Percentiles rank a stretch among this genome's conserved stretches.
phyloP scores from a whole-genome alignment of 2,888 invertebrate species.

The Falcaria lacertinaria region DNA sequence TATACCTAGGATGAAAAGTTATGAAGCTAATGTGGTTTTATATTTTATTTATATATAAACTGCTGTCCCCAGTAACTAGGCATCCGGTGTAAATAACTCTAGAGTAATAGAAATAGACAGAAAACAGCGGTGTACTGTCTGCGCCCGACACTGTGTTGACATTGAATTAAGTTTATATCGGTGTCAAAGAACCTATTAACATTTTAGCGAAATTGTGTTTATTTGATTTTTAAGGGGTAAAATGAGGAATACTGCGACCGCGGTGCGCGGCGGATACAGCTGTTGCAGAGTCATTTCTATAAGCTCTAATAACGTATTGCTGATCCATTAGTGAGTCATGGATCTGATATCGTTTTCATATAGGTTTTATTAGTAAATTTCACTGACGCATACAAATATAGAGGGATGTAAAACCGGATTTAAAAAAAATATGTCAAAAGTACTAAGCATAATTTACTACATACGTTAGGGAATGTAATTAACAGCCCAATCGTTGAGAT shows the following conservation, averaged over 20 bases:
- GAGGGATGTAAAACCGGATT: no score
- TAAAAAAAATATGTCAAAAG: no score
- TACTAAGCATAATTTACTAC: no score
- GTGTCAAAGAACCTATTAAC: conserved; percentile 70
- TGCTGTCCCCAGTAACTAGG: background rate
- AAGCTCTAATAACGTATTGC: no score
- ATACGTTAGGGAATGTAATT: no score
- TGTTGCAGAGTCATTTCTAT: no score
- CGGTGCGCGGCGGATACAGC: background rate
- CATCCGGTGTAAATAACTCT: background rate
- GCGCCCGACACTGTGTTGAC: conserved; percentile 36
- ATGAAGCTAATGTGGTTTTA: background rate
- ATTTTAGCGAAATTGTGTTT: conserved; percentile 34
- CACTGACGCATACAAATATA: no score
- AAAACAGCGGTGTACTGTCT: conserved; percentile 16
- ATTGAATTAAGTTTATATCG: conserved; percentile 53
- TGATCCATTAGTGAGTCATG: no score
- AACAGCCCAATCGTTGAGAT: no score
- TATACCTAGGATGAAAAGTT: background rate
- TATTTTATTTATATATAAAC: background rate
- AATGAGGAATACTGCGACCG: no score
- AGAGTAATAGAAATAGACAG: background rate
- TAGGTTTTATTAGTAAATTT: no score
- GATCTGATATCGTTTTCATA: no score
- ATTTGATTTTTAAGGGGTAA: conserved; percentile 7